A percentile compares a stretch with the other conserved stretches of the same genome.
These are phyloP conservation scores for Lutjanus campechanus DNA, from an alignment of 2,797 vertebrate genomes.

Conservation along the genomic window DNA sequence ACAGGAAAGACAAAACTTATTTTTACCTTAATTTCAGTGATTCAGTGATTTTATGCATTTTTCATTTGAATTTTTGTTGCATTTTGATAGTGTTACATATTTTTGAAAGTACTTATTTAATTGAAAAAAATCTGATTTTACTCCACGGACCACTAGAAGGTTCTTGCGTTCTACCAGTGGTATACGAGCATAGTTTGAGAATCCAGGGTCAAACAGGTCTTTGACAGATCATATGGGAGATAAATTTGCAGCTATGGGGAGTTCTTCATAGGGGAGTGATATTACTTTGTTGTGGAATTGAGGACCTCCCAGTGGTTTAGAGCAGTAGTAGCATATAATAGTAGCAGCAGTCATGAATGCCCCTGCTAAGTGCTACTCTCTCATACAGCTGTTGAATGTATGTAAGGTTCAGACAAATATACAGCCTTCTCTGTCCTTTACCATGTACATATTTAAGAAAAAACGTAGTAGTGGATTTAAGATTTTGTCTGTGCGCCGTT, in stretches of 20 bases:
- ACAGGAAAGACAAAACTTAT: too few relatives aligned
- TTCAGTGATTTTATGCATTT: too few relatives aligned
- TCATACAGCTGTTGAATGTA: not conserved
- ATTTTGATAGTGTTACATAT: too few relatives aligned
- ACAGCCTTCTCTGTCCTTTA: not conserved
- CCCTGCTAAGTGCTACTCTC: not conserved
- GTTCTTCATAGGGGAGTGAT: not conserved
- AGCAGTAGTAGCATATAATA: not conserved
- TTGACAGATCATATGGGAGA: not conserved
- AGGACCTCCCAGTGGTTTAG: conserved; percentile 5
- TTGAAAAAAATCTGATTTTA: too few relatives aligned
- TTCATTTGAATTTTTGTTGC: too few relatives aligned
- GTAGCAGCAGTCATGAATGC: not conserved
- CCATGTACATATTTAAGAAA: not conserved
- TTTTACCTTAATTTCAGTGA: too few relatives aligned
- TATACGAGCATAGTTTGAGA: too few relatives aligned
- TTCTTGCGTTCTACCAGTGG: too few relatives aligned
- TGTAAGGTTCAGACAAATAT: conserved; percentile 9
- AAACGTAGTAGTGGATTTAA: not conserved
- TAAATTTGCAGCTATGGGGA: not conserved
- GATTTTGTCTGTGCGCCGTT: not conserved
- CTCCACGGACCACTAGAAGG: too few relatives aligned
- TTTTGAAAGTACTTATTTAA: too few relatives aligned
- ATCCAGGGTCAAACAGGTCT: not conserved
- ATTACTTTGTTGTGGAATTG: not conserved